Evolutionary conservation across 2,797 vertebrate genomes (phyloP), one percentile per base, ranked within the genome.

Genomic region (Bradypodion pumilum): DNA sequence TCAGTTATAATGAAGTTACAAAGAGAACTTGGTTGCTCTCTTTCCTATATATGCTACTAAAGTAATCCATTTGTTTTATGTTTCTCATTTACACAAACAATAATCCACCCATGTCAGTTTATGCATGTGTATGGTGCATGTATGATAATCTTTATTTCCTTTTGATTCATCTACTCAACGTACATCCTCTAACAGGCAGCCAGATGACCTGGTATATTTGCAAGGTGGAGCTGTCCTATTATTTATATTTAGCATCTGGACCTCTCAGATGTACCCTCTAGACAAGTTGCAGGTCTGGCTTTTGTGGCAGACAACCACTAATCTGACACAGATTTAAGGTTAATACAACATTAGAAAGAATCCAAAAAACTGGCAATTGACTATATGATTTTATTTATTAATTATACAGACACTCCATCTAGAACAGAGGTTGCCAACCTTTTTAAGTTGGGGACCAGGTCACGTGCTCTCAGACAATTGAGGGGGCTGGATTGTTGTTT

Each of bases 1-100:
- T 86, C 82, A 68, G 85, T 86, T 88, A 77, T 87, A 88, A 89
- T 80, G 81, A 89, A 90, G 82, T 86, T 82, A 77, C 75, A 66
- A 62, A 83, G 73, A 78, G 73, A 56, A 80, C 73, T 83, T 76
- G 70, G 46, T 85, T 86, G 84, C 82, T 84, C 79, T 87, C 42
- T 9, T 84, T 77, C 74, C 73, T 49, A 73, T 75, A 86, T 81
- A 42, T 85, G 56, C 42, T 49, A 40, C 63, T 65, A 79, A 82
- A 74, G 65, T 32, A 65, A 16, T 79, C 42, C 56, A 19, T 52
- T 72, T 84, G 52, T 68, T 52, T 2, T 62, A 63, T 37, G 25
- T 81, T 69, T 75, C 42, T 76, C 59, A 74, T 73, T 84, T 52
- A 49, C 56, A 72, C 59, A 74, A 56, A 74, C 21, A 69, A 44